Percentiles rank a stretch among this genome's conserved stretches.
Evolutionary conservation across 1,140 invertebrate species (phyloP).

Genomic region (Rhopalosiphum padi): DNA sequence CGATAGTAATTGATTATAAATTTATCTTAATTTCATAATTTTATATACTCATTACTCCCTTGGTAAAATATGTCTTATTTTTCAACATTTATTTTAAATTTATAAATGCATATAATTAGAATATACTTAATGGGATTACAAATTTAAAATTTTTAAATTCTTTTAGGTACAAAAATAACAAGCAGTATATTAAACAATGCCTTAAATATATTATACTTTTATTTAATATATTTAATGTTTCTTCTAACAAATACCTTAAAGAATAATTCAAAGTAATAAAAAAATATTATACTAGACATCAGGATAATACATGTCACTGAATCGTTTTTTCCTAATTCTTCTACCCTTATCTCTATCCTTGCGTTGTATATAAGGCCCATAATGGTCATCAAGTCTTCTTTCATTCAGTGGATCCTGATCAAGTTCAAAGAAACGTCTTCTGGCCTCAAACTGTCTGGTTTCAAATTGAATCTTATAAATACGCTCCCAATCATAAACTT

Average conservation of each 20-base stretch:
- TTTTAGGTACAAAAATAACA: background rate
- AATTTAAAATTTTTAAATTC: background rate
- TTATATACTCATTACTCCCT: background rate
- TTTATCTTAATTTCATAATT: too few relatives aligned
- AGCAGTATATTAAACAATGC: background rate
- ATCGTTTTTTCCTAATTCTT: constrained; percentile 42
- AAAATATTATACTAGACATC: constrained; percentile 9
- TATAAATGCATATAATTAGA: background rate
- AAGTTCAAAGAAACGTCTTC: constrained; percentile 60
- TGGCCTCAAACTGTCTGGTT: constrained; percentile 60
- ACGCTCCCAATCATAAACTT: constrained; percentile 62
- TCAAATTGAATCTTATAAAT: constrained; percentile 62
- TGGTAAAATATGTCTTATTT: background rate
- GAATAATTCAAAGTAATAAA: constrained; percentile 6
- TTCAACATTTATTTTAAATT: background rate
- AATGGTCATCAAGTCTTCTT: constrained; percentile 57
- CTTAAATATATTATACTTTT: background rate
- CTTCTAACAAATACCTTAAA: constrained; percentile 16
- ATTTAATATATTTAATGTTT: background rate
- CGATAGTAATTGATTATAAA: too few relatives aligned
- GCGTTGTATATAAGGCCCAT: constrained; percentile 40
- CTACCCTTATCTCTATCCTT: constrained; percentile 24
- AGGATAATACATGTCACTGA: constrained; percentile 53
- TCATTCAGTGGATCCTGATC: constrained; percentile 60
- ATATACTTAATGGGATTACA: too few relatives aligned